Conservation (phyloP, 2,113 vertebrate genomes). For the Rhinogobius similis region DNA sequence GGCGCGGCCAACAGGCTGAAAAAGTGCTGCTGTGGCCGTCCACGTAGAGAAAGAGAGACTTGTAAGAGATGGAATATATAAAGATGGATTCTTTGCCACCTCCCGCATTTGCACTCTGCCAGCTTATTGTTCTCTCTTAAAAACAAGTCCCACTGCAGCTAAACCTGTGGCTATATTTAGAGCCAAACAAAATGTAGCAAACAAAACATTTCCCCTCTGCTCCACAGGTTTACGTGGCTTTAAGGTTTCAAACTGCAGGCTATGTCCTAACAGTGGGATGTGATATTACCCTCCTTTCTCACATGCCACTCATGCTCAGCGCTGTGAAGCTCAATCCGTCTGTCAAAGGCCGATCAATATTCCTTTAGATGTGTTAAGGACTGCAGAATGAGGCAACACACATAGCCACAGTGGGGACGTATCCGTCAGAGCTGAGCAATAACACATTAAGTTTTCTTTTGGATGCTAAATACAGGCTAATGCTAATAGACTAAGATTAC, state of each 20-base stretch:
- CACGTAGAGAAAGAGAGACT: constrained; percentile 10
- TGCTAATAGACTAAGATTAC: constrained; percentile 47
- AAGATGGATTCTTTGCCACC: constrained; percentile 42
- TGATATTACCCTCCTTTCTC: constrained; percentile 32
- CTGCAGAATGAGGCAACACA: constrained; percentile 44
- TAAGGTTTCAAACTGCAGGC: constrained; percentile 36
- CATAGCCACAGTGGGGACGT: constrained; percentile 55
- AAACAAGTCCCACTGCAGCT: constrained; percentile 50
- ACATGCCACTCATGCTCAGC: constrained; percentile 40
- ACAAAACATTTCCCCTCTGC: constrained; percentile 24
- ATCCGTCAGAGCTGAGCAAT: constrained; percentile 33
- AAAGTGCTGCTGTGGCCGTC: constrained; percentile 32
- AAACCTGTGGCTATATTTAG: constrained; percentile 64
- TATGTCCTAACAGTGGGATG: constrained; percentile 44
- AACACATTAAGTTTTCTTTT: constrained; percentile 42
- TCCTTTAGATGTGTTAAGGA: constrained; percentile 63
- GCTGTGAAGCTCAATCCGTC: constrained; percentile 49
- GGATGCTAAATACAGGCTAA: constrained; percentile 25
- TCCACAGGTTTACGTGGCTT: constrained; percentile 14
- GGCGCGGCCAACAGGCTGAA: constrained; percentile 22
- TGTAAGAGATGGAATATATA: constrained; percentile 31
- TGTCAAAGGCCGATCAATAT: constrained; percentile 64
- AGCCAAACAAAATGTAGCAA: constrained; percentile 43
- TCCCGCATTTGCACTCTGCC: constrained; percentile 35
- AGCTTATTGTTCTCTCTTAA: constrained; percentile 57